phyloP scores from a whole-genome alignment of 2,113 vertebrate species.

The Sula dactylatra region DNA sequence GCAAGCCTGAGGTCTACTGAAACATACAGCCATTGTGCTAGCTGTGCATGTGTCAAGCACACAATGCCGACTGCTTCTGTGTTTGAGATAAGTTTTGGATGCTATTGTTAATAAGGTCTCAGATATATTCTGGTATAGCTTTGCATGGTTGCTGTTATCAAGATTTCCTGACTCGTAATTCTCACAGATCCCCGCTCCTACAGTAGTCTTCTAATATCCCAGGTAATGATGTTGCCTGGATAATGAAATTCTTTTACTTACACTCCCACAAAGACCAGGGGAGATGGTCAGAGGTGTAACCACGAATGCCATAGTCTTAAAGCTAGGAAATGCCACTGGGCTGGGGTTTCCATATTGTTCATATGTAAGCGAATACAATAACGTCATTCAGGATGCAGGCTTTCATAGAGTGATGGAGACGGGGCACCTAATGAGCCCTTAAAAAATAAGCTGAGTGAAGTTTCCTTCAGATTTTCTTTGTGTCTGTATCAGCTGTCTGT shows the following conservation, averaged over 20 bases:
- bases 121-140: background rate
- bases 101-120: background rate
- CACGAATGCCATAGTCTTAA: background rate
- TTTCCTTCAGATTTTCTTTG: background rate
- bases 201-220: background rate
- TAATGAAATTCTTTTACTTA: background rate
- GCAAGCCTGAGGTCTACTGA: background rate
- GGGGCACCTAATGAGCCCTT: background rate
- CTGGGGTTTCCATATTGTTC: background rate
- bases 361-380: background rate
- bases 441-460: background rate
- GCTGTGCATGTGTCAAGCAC: background rate
- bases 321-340: background rate
- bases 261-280: background rate
- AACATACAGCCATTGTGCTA: background rate
- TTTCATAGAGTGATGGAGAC: background rate
- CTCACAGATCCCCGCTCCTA: background rate
- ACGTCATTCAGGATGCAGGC: rapidly evolving
- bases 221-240: background rate
- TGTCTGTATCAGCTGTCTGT: background rate
- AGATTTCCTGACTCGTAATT: background rate
- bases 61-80: background rate
- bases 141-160: background rate
- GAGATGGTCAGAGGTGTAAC: rapidly evolving
- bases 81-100: background rate